Evolutionary conservation across 2,113 vertebrate species (phyloP).

Genomic region (Eurypyga helias): DNA sequence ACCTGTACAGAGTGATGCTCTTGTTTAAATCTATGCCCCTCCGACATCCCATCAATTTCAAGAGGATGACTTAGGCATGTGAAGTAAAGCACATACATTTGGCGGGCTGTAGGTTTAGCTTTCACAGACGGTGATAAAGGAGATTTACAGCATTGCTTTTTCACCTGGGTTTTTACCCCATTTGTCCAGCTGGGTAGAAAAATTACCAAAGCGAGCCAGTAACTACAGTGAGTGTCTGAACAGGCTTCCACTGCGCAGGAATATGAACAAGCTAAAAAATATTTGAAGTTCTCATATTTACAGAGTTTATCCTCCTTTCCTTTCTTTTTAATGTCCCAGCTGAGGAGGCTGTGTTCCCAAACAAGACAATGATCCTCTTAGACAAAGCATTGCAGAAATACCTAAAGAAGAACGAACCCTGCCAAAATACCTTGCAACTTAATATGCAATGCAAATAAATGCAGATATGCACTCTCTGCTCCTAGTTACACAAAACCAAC

Average conservation of each 20-base stretch:
- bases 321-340: neutral
- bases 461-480: neutral
- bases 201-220: slow-evolving; percentile 10
- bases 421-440: neutral
- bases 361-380: neutral
- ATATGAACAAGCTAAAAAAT: neutral
- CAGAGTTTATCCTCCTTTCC: neutral
- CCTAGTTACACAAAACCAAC: neutral
- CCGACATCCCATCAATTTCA: neutral
- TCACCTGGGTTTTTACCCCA: slow-evolving; percentile 40
- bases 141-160: slow-evolving; percentile 47
- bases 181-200: slow-evolving; percentile 48
- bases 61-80: neutral
- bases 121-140: slow-evolving; percentile 23
- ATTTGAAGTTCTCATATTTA: neutral
- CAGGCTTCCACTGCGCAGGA: neutral
- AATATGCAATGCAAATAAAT: neutral
- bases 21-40: neutral
- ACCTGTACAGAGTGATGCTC: neutral
- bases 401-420: neutral
- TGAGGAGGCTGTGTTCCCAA: neutral
- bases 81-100: slow-evolving; percentile 25
- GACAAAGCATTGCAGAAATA: neutral
- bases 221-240: neutral
- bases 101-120: neutral